phyloP scores from a whole-genome alignment of 2,888 invertebrate genomes.

The Amphiduros pacificus region DNA sequence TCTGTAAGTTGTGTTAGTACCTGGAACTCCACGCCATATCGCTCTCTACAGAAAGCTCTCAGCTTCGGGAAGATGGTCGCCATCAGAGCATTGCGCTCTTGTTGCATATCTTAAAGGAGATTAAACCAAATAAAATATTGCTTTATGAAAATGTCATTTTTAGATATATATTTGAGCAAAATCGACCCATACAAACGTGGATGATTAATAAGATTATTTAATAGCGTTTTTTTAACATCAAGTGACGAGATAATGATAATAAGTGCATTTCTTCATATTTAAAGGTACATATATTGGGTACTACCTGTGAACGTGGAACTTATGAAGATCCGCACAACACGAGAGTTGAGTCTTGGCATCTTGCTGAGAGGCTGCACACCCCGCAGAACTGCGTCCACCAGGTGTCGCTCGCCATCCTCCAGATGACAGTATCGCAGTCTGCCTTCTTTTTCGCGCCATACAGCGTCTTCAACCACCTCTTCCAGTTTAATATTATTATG shows the following conservation, averaged over 20 bases:
- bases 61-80: slow-evolving; percentile 27
- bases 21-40: slow-evolving; percentile 35
- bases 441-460: slow-evolving; percentile 26
- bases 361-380: slow-evolving; percentile 64
- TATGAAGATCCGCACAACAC: slow-evolving; percentile 95
- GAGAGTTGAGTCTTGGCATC: slow-evolving; percentile 90
- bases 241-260: too few relatives aligned
- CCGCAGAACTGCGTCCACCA: slow-evolving; percentile 33
- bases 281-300: too few relatives aligned
- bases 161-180: too few relatives aligned
- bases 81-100: slow-evolving; percentile 30
- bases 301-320: slow-evolving; percentile 96
- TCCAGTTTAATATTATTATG: background rate
- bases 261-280: too few relatives aligned
- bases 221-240: too few relatives aligned
- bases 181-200: too few relatives aligned
- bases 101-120: slow-evolving; percentile 23
- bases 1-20: too few relatives aligned
- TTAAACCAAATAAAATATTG: background rate
- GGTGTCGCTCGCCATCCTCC: slow-evolving; percentile 24
- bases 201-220: too few relatives aligned
- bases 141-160: background rate
- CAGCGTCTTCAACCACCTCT: background rate
- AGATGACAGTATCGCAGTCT: slow-evolving; percentile 36
- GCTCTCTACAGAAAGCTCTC: slow-evolving; percentile 30